Percentiles rank a stretch among this genome's conserved stretches.
These are phyloP conservation scores for Lithophane semibrunnea DNA, from an alignment of 2,888 invertebrate genomes.

Conservation along the genomic window DNA sequence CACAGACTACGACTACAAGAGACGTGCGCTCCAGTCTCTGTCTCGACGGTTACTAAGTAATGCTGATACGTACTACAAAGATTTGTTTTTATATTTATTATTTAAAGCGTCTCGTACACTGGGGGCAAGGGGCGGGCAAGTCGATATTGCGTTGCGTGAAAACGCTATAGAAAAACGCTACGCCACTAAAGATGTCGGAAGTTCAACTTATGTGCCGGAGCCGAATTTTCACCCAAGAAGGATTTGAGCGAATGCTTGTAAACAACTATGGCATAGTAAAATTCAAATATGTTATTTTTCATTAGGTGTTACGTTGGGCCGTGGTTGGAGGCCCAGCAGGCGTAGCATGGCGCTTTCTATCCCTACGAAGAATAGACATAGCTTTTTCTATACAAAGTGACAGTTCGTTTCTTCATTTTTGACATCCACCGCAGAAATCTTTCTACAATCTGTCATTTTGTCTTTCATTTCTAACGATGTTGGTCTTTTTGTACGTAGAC, in stretches of 20 bases:
- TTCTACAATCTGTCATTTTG: too few relatives aligned
- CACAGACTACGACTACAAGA: constrained; percentile 20
- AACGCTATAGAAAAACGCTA: background rate
- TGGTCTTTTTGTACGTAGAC: too few relatives aligned
- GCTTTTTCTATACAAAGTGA: too few relatives aligned
- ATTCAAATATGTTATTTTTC: background rate
- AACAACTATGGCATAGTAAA: background rate
- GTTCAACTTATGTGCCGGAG: background rate
- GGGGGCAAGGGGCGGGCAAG: too few relatives aligned
- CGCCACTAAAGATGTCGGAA: background rate
- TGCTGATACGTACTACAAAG: background rate
- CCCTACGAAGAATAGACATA: too few relatives aligned
- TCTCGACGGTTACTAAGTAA: constrained; percentile 33
- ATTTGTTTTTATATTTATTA: constrained; percentile 27
- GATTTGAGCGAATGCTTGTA: background rate
- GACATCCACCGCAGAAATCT: too few relatives aligned
- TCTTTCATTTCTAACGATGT: too few relatives aligned
- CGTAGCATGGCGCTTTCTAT: too few relatives aligned
- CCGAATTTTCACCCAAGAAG: background rate
- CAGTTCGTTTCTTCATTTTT: too few relatives aligned
- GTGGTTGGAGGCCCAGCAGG: too few relatives aligned
- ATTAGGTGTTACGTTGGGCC: background rate
- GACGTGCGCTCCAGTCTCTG: constrained; percentile 28
- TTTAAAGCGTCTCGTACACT: constrained; percentile 23
- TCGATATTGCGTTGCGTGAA: background rate